Conservation (phyloP, 2,797 vertebrate genomes). For the Hirundo rustica region DNA sequence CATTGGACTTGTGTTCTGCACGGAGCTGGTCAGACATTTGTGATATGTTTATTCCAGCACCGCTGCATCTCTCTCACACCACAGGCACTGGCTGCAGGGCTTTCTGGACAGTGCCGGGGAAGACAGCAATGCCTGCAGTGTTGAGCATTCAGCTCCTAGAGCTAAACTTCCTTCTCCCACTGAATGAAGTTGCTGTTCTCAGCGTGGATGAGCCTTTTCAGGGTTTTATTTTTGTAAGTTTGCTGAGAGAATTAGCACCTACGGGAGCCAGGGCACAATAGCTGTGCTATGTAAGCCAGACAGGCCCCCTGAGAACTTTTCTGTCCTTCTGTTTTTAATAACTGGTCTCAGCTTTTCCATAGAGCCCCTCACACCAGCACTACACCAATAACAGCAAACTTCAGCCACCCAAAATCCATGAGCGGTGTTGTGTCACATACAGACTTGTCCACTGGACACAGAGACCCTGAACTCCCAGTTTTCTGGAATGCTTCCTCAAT, state of each 20-base stretch:
- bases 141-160: background rate
- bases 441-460: background rate
- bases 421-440: background rate
- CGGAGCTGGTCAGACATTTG: background rate
- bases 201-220: constrained; percentile 61
- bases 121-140: constrained; percentile 30
- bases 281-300: constrained; percentile 2
- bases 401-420: background rate
- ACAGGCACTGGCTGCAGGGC: background rate
- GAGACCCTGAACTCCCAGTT: background rate
- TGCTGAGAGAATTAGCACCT: constrained; percentile 69
- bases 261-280: background rate
- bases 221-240: constrained; percentile 61
- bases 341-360: constrained; percentile 1
- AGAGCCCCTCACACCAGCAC: background rate
- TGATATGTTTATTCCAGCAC: background rate
- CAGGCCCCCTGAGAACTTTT: constrained; percentile 3
- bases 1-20: accelerated
- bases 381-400: background rate
- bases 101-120: background rate
- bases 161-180: background rate
- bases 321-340: background rate
- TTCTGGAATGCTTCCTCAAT: background rate
- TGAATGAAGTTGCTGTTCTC: constrained; percentile 65
- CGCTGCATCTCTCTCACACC: background rate